Evolutionary conservation across 2,888 invertebrate species (phyloP).

Genomic region (Euphydryas editha): DNA sequence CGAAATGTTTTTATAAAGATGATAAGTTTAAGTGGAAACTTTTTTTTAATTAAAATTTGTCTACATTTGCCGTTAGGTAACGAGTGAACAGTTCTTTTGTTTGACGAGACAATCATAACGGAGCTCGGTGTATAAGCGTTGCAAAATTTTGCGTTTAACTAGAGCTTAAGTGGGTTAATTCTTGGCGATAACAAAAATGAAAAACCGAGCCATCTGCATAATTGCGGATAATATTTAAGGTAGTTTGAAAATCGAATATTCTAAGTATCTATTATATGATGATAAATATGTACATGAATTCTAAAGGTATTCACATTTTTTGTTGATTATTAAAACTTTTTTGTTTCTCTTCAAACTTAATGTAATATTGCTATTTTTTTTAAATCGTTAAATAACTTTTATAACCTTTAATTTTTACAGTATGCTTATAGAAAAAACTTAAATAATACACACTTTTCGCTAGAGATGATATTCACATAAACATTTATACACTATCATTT

Average conservation of each 20-base stretch:
- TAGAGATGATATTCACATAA: no score
- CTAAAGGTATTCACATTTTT: not conserved
- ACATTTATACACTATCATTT: no score
- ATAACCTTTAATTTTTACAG: no score
- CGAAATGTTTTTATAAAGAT: not conserved
- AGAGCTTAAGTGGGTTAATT: constrained; percentile 57
- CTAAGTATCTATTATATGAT: not conserved
- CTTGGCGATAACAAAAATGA: constrained; percentile 52
- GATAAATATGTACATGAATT: not conserved
- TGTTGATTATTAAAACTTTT: not conserved
- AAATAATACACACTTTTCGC: no score
- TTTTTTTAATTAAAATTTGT: constrained; percentile 20
- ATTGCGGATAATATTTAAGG: constrained; percentile 7
- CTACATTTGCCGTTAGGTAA: constrained; percentile 20
- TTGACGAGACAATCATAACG: constrained; percentile 23
- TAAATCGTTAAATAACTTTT: no score
- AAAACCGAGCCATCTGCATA: constrained; percentile 37
- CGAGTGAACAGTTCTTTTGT: constrained; percentile 25
- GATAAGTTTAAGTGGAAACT: not conserved
- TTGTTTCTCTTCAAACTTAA: not conserved
- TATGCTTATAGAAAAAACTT: no score
- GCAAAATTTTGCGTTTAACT: constrained; percentile 44
- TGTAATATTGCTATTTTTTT: no score
- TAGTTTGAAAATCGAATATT: not conserved
- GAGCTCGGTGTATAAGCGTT: constrained; percentile 20